Evolutionary conservation across 2,797 vertebrate genomes (phyloP).

Genomic region (Sparidentex hasta): DNA sequence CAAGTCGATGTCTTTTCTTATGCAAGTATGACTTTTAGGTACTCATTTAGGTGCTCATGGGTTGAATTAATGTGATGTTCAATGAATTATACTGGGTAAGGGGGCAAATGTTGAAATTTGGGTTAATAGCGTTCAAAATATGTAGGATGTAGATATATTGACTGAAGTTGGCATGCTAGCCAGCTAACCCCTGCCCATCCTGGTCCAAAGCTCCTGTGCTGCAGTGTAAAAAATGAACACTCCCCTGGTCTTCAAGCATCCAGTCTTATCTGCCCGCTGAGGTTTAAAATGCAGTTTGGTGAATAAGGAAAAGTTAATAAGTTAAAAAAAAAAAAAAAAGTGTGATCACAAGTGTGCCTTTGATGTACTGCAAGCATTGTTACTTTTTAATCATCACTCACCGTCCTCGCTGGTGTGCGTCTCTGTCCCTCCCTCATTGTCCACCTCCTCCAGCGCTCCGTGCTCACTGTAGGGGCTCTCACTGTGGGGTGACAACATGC

Average conservation of each 20-base stretch:
- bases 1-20: too few relatives aligned
- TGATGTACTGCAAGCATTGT: not conserved
- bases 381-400: constrained; percentile 73
- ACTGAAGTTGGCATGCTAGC: too few relatives aligned
- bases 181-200: too few relatives aligned
- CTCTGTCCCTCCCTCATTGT: constrained; percentile 94
- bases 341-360: not conserved
- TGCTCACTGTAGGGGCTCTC: constrained; percentile 99
- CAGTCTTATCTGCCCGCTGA: too few relatives aligned
- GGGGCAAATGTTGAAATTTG: too few relatives aligned
- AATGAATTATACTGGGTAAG: not conserved
- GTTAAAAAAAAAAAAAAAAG: not conserved
- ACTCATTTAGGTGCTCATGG: too few relatives aligned
- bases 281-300: not conserved
- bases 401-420: constrained; percentile 98
- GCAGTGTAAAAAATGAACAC: too few relatives aligned
- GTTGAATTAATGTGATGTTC: not conserved
- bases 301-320: not conserved
- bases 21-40: too few relatives aligned
- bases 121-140: too few relatives aligned
- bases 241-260: too few relatives aligned
- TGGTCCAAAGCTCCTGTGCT: too few relatives aligned
- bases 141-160: too few relatives aligned
- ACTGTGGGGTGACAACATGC: constrained; percentile 78
- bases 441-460: constrained; percentile 94